Evolutionary conservation across 2,113 vertebrate species (phyloP).

Genomic region (Dromaius novaehollandiae): DNA sequence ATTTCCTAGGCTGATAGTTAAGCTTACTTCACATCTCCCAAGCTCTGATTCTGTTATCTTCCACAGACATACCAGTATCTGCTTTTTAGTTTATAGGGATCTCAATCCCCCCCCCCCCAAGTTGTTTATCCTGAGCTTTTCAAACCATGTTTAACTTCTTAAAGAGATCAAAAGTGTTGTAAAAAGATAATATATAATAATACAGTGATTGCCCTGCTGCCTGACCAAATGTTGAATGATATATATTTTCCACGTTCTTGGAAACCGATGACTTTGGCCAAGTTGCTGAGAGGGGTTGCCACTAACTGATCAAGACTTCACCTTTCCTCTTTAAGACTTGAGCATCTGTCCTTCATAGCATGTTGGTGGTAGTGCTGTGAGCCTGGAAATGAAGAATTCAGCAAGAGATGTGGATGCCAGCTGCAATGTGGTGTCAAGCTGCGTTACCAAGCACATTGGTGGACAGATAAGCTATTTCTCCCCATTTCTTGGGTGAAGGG

Average conservation of each 20-base stretch:
- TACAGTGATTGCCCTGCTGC: too few species aligned
- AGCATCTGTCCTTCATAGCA: not conserved
- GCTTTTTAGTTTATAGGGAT: not conserved
- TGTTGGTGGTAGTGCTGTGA: not conserved
- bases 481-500: not conserved
- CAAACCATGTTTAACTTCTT: not conserved
- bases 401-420: not conserved
- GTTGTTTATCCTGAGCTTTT: not conserved
- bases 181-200: not conserved
- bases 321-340: not conserved
- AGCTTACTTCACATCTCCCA: not conserved
- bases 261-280: not conserved
- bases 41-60: not conserved
- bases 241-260: not conserved
- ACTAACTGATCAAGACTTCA: not conserved
- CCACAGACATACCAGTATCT: too few species aligned
- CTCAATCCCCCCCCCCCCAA: not conserved
- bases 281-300: not conserved
- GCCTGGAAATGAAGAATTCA: slow-evolving; percentile 3
- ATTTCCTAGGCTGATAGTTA: not conserved
- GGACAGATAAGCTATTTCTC: not conserved
- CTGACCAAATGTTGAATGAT: too few species aligned
- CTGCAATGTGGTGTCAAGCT: not conserved
- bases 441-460: not conserved
- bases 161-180: not conserved